Evolutionary conservation across 2,113 vertebrate species (phyloP).

Genomic region (Scatophagus argus): DNA sequence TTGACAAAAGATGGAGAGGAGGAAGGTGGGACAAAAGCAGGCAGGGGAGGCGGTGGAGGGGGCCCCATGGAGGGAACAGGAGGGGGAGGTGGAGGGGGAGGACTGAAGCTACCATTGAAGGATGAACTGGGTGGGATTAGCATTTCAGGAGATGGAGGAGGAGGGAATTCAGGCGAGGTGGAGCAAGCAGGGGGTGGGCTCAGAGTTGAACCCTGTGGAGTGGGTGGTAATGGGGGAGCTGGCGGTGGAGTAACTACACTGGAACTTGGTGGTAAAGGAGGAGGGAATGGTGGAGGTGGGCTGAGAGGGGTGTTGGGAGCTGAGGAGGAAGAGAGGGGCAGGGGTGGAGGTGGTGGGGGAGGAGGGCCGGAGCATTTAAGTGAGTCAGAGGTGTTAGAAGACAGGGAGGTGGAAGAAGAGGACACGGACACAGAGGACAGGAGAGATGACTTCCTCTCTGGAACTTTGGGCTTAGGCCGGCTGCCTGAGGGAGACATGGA

Average conservation of each 20-base stretch:
- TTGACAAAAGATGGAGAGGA: conserved; percentile 82
- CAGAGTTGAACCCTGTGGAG: conserved; percentile 41
- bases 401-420: conserved; percentile 96
- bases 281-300: conserved; percentile 71
- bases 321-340: conserved; percentile 53
- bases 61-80: conserved; percentile 48
- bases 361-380: conserved; percentile 76
- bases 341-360: conserved; percentile 70
- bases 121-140: conserved; percentile 74
- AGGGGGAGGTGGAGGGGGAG: conserved; percentile 70
- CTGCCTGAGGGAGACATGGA: conserved; percentile 87
- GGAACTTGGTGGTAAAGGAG: conserved; percentile 54
- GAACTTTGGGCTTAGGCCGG: conserved; percentile 92
- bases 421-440: conserved; percentile 92
- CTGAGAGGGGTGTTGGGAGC: conserved; percentile 68
- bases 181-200: conserved; percentile 65
- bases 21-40: conserved; percentile 60
- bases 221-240: conserved; percentile 57
- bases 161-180: conserved; percentile 84
- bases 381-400: conserved; percentile 93
- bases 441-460: conserved; percentile 96
- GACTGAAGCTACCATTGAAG: conserved; percentile 76
- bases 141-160: conserved; percentile 89
- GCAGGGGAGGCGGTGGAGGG: conserved; percentile 66
- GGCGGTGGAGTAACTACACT: conserved; percentile 34